phyloP scores from a whole-genome alignment of 2,888 invertebrate genomes.

The Hermodice carunculata region DNA sequence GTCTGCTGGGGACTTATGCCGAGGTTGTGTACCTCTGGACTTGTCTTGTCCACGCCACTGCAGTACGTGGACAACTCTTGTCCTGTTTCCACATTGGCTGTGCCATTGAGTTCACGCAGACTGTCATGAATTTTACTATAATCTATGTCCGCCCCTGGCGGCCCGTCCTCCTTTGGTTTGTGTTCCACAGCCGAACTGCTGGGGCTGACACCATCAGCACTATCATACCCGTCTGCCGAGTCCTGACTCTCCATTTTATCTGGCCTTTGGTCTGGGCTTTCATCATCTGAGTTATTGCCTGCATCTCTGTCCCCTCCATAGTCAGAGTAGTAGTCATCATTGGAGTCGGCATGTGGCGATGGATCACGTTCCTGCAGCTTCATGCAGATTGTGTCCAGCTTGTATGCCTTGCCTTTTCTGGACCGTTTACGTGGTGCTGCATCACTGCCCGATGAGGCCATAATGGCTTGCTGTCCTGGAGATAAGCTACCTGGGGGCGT shows the following conservation, averaged over 20 bases:
- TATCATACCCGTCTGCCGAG: too few relatives aligned
- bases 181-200: too few relatives aligned
- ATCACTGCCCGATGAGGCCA: too few relatives aligned
- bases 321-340: slow-evolving; percentile 16
- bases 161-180: too few relatives aligned
- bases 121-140: slow-evolving; percentile 27
- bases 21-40: too few relatives aligned
- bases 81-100: too few relatives aligned
- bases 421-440: slow-evolving; percentile 75
- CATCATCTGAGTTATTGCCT: background rate
- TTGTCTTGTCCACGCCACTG: background rate
- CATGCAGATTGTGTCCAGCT: slow-evolving; percentile 75
- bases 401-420: slow-evolving; percentile 89
- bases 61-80: background rate
- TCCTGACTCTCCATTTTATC: background rate
- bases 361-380: slow-evolving; percentile 57
- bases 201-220: too few relatives aligned
- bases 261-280: background rate
- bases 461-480: too few relatives aligned
- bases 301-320: background rate
- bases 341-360: slow-evolving; percentile 19
- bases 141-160: slow-evolving; percentile 14
- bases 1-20: too few relatives aligned
- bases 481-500: too few relatives aligned
- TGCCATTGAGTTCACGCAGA: slow-evolving; percentile 25